Evolutionary conservation across 2,888 invertebrate species (phyloP), one percentile per base, ranked within the genome.

Genomic region (Idaea straminata): DNA sequence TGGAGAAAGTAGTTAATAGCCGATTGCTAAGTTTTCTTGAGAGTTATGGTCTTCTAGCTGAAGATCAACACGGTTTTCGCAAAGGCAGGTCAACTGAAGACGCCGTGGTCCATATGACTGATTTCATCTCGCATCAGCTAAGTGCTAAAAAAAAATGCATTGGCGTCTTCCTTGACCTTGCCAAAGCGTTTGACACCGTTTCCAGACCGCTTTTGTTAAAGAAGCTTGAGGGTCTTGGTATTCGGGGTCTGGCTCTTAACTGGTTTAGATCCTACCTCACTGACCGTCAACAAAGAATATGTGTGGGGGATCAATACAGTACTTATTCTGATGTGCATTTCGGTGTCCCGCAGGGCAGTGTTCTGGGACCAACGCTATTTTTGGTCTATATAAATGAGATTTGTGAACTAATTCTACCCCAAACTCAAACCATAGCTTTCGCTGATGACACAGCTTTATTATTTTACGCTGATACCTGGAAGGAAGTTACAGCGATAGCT

Each of bases 361-460:
- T 62, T 35, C 35, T 62, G 34, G 62, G 62, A 2, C 62, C 62
- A 4, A 16, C 57, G 15, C 35, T 57, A 1, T 62, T 62, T 57
- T 35, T 34, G 5, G 13, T 57, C 57, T 57, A 57, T 34, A 57
- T 62, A 13, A 57, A 57, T 57, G n/a, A 78, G 73, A 72, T 59
- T 34, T 10, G 13, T 5, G 34, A 59, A 10, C 13, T 59, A 4
- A 5, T 6, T 34, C 34, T 59, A 10, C 7, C 25, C 6, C 25
- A 59, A 5, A 34, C 59, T 6, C 34, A 59, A 34, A 34, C 34
- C 34, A 57, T 62, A 5, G 35, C 57, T 35, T 62, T 57, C 57
- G 62, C 62, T 25, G 62, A 62, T 25, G 62, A 62, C 34, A 62
- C 62, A 4, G 62, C 57, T 35, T 57, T 62, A 5, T 5, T 62